Evolutionary conservation across 2,113 vertebrate species (phyloP), one percentile per base, ranked within the genome.

Genomic region (Pituophis catenifer): DNA sequence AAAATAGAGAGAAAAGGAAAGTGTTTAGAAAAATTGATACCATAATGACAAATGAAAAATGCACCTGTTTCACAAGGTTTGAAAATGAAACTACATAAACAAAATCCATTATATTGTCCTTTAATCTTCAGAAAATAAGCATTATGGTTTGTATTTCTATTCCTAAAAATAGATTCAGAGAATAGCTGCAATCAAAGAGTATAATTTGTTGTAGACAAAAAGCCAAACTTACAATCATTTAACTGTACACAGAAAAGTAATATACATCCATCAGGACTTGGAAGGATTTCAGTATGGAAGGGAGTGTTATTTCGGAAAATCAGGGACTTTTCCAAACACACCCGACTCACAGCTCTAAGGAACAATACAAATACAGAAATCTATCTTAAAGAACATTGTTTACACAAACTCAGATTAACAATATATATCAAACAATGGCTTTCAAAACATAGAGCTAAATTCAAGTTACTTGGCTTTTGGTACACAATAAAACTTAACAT

Each of bases 301-400:
- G 92, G 89, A 29, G 89, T 93, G 57, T 90, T 93, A 90, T 90
- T 90, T 90, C 5, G 81, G 89, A 93, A 93, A 93, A 93, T 87
- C 13, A 90, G 26, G 23, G 89, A 90, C 8, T 93, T 85, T 62
- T 93, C 89, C 50, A 93, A 44, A 53, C 92, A 93, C 21, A 93
- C 33, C 8, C 9, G 57, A 90, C 92, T 90, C 33, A 87, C 50
- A 90, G 57, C 89, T 52, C 92, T 93, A 87, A 62, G 23, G 26
- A 86, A 52, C 65, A 93, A 86, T 3, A 59, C 7, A 90, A 86
- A 19, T 17, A 85, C 54, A 89, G 17, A 86, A 93, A 90, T 53
- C 21, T 29, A 57, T 6, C 15, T 48, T 50, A 52, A 19, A 90
- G 33, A 29, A 9, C 5, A 19, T 70, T 19, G 29, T 75, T 26